Conservation (phyloP, 2,888 invertebrate genomes). For the Cephus pulcher region DNA sequence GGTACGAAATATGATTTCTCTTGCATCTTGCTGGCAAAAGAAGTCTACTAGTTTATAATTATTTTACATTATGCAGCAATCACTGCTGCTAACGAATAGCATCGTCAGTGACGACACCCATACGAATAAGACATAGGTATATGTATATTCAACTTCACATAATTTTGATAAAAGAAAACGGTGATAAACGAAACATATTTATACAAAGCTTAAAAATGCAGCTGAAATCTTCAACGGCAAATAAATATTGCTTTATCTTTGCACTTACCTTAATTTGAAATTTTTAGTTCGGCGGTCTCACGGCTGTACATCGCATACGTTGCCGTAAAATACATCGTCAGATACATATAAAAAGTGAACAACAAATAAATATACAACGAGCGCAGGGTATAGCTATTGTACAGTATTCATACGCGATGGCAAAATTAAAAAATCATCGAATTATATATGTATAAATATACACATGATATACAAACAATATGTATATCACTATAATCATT, state of each 20-base stretch:
- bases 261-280: not conserved
- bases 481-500: not conserved
- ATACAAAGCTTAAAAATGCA: not conserved
- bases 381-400: not conserved
- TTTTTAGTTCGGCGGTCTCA: not conserved
- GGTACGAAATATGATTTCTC: not conserved
- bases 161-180: not conserved
- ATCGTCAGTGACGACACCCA: not conserved
- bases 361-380: not conserved
- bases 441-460: not conserved
- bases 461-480: not conserved
- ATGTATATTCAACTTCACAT: not conserved
- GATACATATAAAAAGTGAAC: not conserved
- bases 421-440: not conserved
- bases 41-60: not conserved
- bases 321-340: not conserved
- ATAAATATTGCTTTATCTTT: not conserved
- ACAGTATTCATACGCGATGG: not conserved
- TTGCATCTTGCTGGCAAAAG: not conserved
- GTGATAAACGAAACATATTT: not conserved
- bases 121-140: not conserved
- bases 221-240: not conserved
- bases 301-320: not conserved
- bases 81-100: not conserved
- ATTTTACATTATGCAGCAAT: not conserved